These are phyloP conservation scores for Luperina testacea DNA, from an alignment of 2,888 invertebrate species.

Conservation along the genomic window DNA sequence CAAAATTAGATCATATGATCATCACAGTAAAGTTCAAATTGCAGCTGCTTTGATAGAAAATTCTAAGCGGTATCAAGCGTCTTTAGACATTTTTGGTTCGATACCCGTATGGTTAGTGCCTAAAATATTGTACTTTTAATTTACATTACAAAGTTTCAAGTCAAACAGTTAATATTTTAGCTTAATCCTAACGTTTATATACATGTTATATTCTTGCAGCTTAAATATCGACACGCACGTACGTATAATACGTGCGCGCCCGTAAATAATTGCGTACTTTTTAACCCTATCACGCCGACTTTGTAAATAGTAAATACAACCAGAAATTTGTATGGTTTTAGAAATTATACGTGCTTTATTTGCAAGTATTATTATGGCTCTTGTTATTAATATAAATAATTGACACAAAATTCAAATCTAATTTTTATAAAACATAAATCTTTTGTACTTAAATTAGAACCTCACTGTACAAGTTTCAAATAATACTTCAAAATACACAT, in stretches of 20 bases:
- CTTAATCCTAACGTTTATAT: conserved; percentile 42
- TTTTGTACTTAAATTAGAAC: background rate
- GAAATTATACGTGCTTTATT: conserved; percentile 14
- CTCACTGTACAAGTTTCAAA: background rate
- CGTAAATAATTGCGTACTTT: conserved; percentile 21
- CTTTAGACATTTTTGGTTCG: conserved; percentile 64
- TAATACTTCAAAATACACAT: background rate
- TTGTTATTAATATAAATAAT: conserved; percentile 14
- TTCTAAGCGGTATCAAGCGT: conserved; percentile 62
- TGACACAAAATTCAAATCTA: background rate
- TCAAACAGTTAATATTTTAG: conserved; percentile 48
- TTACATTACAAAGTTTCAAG: conserved; percentile 37
- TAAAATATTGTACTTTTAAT: conserved; percentile 47
- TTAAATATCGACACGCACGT: conserved; percentile 23
- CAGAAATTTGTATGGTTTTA: conserved; percentile 25
- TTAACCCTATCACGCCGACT: conserved; percentile 5
- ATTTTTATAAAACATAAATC: background rate
- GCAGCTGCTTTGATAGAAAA: conserved; percentile 41
- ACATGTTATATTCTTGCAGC: conserved; percentile 26
- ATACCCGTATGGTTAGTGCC: conserved; percentile 62
- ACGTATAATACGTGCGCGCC: conserved; percentile 44
- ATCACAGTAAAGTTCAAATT: conserved; percentile 57
- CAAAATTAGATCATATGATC: conserved; percentile 52
- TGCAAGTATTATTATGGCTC: background rate
- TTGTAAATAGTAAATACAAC: conserved; percentile 12